A percentile compares a stretch with the other conserved stretches of the same genome.
Conservation (phyloP, 2,797 vertebrate genomes). For the Pelochelys cantorii region DNA sequence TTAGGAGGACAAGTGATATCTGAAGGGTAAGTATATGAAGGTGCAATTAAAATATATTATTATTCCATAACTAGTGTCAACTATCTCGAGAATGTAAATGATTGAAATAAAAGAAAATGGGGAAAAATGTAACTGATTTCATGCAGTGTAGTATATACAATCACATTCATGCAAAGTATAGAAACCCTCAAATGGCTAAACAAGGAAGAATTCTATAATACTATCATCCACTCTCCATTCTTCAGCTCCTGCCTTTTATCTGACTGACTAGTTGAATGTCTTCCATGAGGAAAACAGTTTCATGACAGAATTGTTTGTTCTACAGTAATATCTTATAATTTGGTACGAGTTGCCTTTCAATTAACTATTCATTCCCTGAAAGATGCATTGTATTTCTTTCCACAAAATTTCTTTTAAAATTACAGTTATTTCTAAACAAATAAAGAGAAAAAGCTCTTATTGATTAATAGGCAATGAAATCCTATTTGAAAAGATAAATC, state of each 20-base stretch:
- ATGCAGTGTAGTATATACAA: neutral
- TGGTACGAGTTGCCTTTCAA: neutral
- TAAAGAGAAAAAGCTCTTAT: neutral
- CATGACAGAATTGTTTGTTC: neutral
- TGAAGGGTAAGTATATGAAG: neutral
- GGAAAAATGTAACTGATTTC: neutral
- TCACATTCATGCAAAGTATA: too few species aligned
- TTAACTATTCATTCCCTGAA: neutral
- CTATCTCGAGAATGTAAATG: neutral
- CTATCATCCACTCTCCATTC: neutral
- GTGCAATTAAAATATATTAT: neutral
- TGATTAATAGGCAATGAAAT: neutral
- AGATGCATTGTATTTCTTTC: neutral
- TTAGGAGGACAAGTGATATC: neutral
- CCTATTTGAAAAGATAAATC: neutral
- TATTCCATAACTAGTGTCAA: neutral
- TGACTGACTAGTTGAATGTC: neutral
- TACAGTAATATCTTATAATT: neutral
- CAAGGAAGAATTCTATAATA: neutral
- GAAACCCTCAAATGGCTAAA: neutral
- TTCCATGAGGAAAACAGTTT: neutral
- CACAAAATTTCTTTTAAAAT: neutral
- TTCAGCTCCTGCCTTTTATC: slow-evolving; percentile 4
- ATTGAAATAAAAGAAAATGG: neutral
- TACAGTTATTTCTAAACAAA: too few species aligned